Base-by-base conservation (phyloP, 2,888 invertebrate species). In the Stenotaenia linearis region DNA sequence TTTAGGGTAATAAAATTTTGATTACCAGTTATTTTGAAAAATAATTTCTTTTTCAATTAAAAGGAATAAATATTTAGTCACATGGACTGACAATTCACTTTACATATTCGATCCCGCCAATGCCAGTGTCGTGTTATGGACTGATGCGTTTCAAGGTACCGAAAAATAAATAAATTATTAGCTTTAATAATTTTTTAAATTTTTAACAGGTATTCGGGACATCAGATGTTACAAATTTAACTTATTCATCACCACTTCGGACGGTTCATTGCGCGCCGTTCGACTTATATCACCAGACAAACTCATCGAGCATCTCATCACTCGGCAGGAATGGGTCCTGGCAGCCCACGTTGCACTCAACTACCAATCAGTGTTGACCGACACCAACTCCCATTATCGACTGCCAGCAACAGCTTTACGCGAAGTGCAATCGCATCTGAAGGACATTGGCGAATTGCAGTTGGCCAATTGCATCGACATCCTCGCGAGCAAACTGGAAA, bases 31-130 rank as follows among this genome's bases (percentile, higher is more conserved):
- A 25, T 75, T 75, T 25, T 75, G 9, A 5, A 18, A 9, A 21
- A 37, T 37, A 21, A 37, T 5, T 18, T 10, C 37, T 77, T 77
- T 45, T 21, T 23, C n/a, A n/a, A n/a, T 40, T 18, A n/a, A 40
- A 32, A 77, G 77, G 18, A 23, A 40, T 45, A 77, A 77, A 77
- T 77, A 40, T 21, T 45, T 77, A n/a, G 37, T 77, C 37, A 77
- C 77, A 10, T 77, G 77, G 77, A 40, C 77, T 15, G 77, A 77
- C n/a, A 40, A 21, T 45, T 18, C 18, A 21, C 1, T 77, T 18
- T 77, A 77, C 45, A 21, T 77, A 23, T 21, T 77, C 7, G 77
- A 77, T 40, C 77, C 77, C 23, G 37, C 21, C 40, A 40, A 77
- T 45, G 77, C 77, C 37, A 21, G 10, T n/a, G 21, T 77, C 7